Base-by-base conservation (phyloP, 1,140 invertebrate genomes). In the Galleria mellonella region DNA sequence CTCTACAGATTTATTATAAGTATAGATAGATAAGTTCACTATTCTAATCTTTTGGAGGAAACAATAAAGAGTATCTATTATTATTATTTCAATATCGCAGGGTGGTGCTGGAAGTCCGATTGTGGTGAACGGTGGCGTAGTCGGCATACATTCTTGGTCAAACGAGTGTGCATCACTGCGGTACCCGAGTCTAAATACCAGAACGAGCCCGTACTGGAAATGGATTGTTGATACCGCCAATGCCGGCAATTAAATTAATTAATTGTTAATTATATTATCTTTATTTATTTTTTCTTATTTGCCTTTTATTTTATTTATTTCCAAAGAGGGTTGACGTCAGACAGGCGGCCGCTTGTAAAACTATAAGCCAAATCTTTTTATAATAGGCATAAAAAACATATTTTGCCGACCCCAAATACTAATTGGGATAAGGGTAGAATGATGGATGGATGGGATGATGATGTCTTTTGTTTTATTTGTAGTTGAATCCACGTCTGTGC, bases 91-190 rank as follows among this genome's bases (percentile, higher is more conserved):
- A 29, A 23, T 32, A 30, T 56, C 56, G 9, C 48, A 76, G 74
- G 90, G 90, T 15, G 91, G 17, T 23, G 87, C 83, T 0, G 91
- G 91, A 9, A 90, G 91, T 5, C 90, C 91, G 0, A 51, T 92
- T 0, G 62, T 90, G 1, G 88, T 88, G 50, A 72, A 84, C 31
- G 70, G 72, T 9, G 73, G 86, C n/a, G 65, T 82, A 23, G 75
- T 86, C 4, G 91, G 90, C 1, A 84, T 92, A 9, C 87, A 89
- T 27, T 89, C 89, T 1, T 90, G 86, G 83, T 70, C 77, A 0
- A 72, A 89, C 4, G 61, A 53, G 8, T 91, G 90, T 51, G 90
- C 70, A 1, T 53, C 69, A 13, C 43, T 55, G 4, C 62, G 72
- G 2, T 88, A 70, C 57, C 88, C 89, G 0, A 86, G 82, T n/a